These are phyloP conservation scores for Apocrypta bakeri DNA, from an alignment of 1,140 invertebrate species.

Conservation along the genomic window DNA sequence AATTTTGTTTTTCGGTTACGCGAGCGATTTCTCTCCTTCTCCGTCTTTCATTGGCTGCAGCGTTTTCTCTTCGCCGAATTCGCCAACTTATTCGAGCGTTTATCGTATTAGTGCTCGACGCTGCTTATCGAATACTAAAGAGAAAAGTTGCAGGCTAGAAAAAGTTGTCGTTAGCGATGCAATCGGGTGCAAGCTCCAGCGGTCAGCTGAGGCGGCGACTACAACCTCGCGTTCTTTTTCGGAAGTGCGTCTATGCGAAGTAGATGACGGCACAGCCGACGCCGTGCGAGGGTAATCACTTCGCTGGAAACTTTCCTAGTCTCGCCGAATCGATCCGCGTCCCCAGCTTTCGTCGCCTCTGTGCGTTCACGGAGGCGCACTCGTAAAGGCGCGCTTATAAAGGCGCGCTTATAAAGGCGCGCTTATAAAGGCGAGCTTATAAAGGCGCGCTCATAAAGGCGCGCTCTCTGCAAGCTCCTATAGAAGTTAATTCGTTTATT, in stretches of 20 bases:
- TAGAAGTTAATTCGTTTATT: constrained; percentile 27
- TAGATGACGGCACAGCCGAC: not conserved
- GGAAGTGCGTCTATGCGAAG: not conserved
- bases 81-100: no score
- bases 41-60: no score
- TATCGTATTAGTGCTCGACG: no score
- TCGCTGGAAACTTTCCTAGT: constrained; percentile 67
- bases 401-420: no score
- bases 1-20: constrained; percentile 60
- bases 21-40: not conserved
- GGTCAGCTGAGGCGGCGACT: no score
- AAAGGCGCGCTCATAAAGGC: no score
- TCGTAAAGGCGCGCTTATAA: not conserved
- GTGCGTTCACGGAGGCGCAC: not conserved
- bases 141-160: no score
- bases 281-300: constrained; percentile 61
- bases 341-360: not conserved
- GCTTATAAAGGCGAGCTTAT: no score
- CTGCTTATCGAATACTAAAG: no score
- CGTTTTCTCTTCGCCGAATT: not conserved
- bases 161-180: no score
- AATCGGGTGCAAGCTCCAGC: not conserved
- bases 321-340: constrained; percentile 69
- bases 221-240: not conserved
- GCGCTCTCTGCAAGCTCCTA: no score